Evolutionary conservation across 2,797 vertebrate species (phyloP), one percentile per base, ranked within the genome.

Genomic region (Galagoides demidoff): DNA sequence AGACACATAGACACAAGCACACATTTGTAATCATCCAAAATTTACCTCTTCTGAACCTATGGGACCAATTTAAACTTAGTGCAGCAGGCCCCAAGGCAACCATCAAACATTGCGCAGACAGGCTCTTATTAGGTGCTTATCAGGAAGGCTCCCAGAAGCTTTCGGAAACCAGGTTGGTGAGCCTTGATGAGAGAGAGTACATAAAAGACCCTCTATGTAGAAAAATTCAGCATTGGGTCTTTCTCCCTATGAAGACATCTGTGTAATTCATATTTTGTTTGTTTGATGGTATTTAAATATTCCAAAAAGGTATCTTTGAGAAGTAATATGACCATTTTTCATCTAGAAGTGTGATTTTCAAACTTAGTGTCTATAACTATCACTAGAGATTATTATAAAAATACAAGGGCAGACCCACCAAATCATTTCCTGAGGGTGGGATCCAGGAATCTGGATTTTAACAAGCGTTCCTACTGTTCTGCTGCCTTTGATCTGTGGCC

Each of bases 21-120:
- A 52, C 20, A 91, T 91, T 94, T 96, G 79, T 63, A 77, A 94
- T 77, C 89, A 94, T 90, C 31, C 55, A 95, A 96, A 95, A 92
- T 96, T 89, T 78, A 94, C 14, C 29, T 82, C 85, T 91, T 84
- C 61, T 87, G 94, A 63, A 55, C 74, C 79, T 86, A 9, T 68
- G 76, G 70, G 83, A 91, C 64, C 61, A 85, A 90, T 95, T 96
- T 84, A 89, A 79, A 55, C 31, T 79, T 92, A 59, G 71, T 77
- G 11, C 45, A 91, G 52, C 5, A 31, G 78, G n/a, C 39, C 29
- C n/a, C 81, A 94, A 91, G 76, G 66, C 84, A 95, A 74, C 71
- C 39, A 82, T 74, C 82, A 95, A 94, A 95, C 73, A 83, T 45
- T 64, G 25, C 25, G 83, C 27, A 84, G 85, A 77, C 11, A 90